phyloP scores from a whole-genome alignment of 2,888 invertebrate genomes.

The Scaptodrosophila latifasciaeformis region DNA sequence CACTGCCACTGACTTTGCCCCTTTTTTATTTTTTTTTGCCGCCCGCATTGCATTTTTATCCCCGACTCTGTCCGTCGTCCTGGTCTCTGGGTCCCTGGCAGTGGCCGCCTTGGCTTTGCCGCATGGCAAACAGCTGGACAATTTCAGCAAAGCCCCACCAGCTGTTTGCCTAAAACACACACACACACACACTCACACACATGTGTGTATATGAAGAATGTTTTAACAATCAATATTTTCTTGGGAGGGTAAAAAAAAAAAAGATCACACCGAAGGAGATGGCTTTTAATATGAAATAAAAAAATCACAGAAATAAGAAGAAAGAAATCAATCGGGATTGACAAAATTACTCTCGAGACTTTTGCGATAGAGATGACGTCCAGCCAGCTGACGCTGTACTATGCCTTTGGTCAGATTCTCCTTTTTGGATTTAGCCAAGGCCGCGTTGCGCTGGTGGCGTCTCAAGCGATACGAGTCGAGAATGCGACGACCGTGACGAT shows the following conservation, averaged over 20 bases:
- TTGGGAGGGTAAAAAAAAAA: neutral
- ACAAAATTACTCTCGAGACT: neutral
- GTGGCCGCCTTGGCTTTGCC: too few relatives aligned
- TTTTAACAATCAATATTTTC: neutral
- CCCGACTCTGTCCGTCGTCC: neutral
- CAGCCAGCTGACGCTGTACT: neutral
- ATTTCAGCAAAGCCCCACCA: constrained; percentile 31
- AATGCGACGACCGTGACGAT: neutral
- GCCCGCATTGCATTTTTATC: neutral
- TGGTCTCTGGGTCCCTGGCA: constrained; percentile 10
- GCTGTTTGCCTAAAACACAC: constrained; percentile 24
- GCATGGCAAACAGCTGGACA: constrained; percentile 47
- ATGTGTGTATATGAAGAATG: neutral
- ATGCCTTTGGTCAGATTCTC: neutral
- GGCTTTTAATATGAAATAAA: too few relatives aligned
- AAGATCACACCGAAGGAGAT: neutral
- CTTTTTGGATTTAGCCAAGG: too few relatives aligned
- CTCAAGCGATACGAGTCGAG: neutral
- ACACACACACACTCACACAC: neutral
- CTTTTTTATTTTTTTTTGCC: neutral
- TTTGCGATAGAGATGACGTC: neutral
- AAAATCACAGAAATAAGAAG: neutral
- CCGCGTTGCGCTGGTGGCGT: neutral
- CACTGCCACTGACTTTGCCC: constrained; percentile 12
- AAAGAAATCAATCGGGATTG: neutral